Evolutionary conservation across 2,113 vertebrate genomes (phyloP).

Genomic region (Colinus virginianus): DNA sequence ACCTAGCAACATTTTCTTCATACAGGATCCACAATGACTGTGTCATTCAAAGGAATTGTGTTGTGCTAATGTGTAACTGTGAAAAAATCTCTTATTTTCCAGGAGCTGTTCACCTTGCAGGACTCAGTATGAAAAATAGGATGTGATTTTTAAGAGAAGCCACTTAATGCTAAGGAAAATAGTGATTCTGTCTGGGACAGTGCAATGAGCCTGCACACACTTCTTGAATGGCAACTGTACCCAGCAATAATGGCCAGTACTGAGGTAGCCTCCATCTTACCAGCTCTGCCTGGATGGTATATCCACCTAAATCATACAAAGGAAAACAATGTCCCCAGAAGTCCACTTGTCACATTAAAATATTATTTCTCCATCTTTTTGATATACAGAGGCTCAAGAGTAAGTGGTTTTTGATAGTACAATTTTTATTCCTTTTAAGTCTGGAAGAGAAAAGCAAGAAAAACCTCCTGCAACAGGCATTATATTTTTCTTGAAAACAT

Average conservation of each 20-base stretch:
- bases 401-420: background rate
- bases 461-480: background rate
- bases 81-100: background rate
- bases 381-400: background rate
- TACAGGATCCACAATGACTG: slow-evolving; percentile 1
- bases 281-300: background rate
- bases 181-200: background rate
- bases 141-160: background rate
- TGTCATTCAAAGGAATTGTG: background rate
- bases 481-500: background rate
- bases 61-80: slow-evolving; percentile 42
- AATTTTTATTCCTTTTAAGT: background rate
- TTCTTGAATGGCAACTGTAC: background rate
- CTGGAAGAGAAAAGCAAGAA: background rate
- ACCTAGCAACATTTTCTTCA: slow-evolving; percentile 76
- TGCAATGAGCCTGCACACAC: background rate
- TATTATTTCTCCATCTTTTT: background rate
- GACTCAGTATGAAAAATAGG: background rate
- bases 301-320: background rate
- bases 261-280: background rate
- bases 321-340: background rate
- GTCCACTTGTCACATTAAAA: background rate
- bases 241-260: too few relatives aligned
- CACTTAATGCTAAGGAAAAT: background rate
- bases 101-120: background rate